A percentile compares a stretch with the other conserved stretches of the same genome.
Conservation (phyloP, 37 sponge, comb jelly and placozoan genomes). For the Aplysina aerophoba region DNA sequence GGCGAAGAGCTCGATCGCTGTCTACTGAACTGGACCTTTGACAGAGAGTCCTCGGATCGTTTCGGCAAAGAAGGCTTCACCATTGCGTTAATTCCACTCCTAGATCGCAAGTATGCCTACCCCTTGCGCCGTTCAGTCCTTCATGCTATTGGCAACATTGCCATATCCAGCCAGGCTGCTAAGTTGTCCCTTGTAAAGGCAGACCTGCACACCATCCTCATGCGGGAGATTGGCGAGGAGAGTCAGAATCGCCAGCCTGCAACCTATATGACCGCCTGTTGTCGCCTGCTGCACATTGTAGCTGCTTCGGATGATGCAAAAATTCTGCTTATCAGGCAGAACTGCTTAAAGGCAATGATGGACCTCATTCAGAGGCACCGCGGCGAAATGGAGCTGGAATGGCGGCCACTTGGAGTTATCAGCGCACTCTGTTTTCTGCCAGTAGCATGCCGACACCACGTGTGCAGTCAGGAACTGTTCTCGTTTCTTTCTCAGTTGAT, state of each 20-base stretch:
- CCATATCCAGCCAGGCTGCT: conserved; percentile 64
- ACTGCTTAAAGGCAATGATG: conserved; percentile 52
- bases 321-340: conserved; percentile 53
- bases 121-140: conserved; percentile 39
- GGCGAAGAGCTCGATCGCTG: conserved; percentile 70
- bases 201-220: conserved; percentile 41
- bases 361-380: conserved; percentile 24
- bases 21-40: conserved; percentile 70
- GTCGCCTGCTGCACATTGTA: conserved; percentile 80
- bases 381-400: conserved; percentile 53
- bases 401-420: conserved; percentile 72
- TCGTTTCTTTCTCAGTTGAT: conserved; percentile 38
- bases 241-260: background rate
- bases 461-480: conserved; percentile 51
- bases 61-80: conserved; percentile 46
- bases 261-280: conserved; percentile 62
- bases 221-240: conserved; percentile 7
- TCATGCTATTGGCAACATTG: conserved; percentile 81
- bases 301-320: conserved; percentile 77
- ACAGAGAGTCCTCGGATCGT: conserved; percentile 65
- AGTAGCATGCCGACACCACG: conserved; percentile 47
- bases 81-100: conserved; percentile 39
- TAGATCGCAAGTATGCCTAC: conserved; percentile 11
- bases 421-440: conserved; percentile 79
- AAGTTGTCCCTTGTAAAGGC: conserved; percentile 57